Evolutionary conservation across 2,113 vertebrate species (phyloP), one percentile per base, ranked within the genome.

Genomic region (Thinocorus orbignyianus): DNA sequence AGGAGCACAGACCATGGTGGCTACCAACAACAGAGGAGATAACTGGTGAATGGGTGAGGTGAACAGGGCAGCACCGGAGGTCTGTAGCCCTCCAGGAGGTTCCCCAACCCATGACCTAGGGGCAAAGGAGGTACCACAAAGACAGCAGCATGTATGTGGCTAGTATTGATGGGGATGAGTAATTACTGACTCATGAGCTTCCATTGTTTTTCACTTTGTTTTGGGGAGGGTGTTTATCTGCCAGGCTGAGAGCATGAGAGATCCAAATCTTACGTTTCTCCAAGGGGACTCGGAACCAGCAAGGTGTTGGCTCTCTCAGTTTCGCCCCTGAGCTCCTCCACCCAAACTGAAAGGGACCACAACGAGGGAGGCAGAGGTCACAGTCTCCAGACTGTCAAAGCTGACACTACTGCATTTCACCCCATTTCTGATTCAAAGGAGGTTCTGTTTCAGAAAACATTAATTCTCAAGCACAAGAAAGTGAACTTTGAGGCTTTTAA

Each of bases 71-170:
- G 0, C 24, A 25, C 9, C 58, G 44, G 3, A 2, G 1, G 23
- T 66, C 35, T 86, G 35, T 20, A 39, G 24, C 8, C 10, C 51
- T 35, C 31, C 30, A 42, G 51, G 30, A 64, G 14, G 28, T 39
- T 90, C 48, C 33, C 68, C 0, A 1, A 12, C 4, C 57, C 0
- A 0, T 35, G 12, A 77, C 46, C 24, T 17, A 3, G 1, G 25
- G 60, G 19, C 37, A 70, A 93, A 91, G 81, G 57, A 86, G 54
- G 33, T 54, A 60, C 33, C 64, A 73, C 14, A 61, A 54, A 82
- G 41, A 33, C 2, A 9, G 37, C 8, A 52, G 64, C 16, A 41
- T 0, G 1, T 17, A 31, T 37, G 39, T 58, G 16, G 72, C 22
- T 81, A 30, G 64, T 62, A 37, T 46, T 86, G 79, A 26, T 1